Evolutionary conservation across 2,888 invertebrate species (phyloP).

Genomic region (Orthosia cruda): DNA sequence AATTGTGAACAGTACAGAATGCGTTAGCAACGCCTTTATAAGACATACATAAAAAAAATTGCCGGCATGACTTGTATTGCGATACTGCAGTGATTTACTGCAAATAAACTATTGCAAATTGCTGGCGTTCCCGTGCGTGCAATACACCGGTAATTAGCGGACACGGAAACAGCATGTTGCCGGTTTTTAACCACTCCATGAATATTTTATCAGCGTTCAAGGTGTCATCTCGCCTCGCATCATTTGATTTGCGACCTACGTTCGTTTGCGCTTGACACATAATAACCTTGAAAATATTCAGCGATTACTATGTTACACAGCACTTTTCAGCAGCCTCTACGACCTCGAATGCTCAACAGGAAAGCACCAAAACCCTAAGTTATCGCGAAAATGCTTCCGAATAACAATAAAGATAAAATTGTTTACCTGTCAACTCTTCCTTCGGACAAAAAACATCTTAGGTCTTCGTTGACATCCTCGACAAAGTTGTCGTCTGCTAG

Average conservation of each 20-base stretch:
- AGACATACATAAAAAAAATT: conserved; percentile 11
- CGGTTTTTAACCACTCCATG: conserved; percentile 74
- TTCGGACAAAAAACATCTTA: conserved; percentile 89
- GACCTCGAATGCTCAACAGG: conserved; percentile 13
- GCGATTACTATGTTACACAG: conserved; percentile 29
- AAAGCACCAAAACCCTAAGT: conserved; percentile 31
- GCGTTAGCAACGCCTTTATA: neutral
- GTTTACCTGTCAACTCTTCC: conserved; percentile 91
- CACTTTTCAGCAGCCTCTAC: conserved; percentile 19
- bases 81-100: conserved; percentile 37
- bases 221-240: conserved; percentile 81
- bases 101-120: conserved; percentile 37
- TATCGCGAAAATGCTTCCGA: conserved; percentile 47
- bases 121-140: conserved; percentile 50
- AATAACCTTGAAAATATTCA: conserved; percentile 87
- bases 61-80: conserved; percentile 45
- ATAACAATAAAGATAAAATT: conserved; percentile 78
- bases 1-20: neutral
- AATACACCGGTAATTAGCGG: conserved; percentile 41
- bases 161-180: conserved; percentile 57
- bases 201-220: conserved; percentile 80
- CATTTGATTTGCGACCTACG: conserved; percentile 82
- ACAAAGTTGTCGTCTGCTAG: conserved; percentile 89
- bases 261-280: conserved; percentile 78
- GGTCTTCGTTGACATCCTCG: conserved; percentile 90